phyloP scores from a whole-genome alignment of 2,113 vertebrate genomes.

The Rhinoderma darwinii region DNA sequence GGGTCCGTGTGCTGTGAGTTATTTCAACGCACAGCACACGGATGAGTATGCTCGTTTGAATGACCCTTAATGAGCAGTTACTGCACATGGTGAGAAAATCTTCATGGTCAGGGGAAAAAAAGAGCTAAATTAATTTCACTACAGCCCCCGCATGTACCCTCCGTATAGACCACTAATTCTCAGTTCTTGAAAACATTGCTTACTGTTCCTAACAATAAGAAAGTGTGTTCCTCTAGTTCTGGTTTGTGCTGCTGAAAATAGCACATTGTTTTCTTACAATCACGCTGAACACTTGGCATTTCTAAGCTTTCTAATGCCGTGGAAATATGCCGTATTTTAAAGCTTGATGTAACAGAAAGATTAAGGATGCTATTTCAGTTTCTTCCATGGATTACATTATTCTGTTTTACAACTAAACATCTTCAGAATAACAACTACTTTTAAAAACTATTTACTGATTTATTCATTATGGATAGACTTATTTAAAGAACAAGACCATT shows the following conservation, averaged over 20 bases:
- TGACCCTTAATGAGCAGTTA: neutral
- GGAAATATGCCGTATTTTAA: neutral
- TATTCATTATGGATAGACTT: too few relatives aligned
- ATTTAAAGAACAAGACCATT: too few relatives aligned
- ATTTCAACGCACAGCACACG: too few relatives aligned
- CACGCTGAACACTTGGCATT: conserved; percentile 6
- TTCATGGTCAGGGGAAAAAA: conserved; percentile 29
- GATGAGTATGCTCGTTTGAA: too few relatives aligned
- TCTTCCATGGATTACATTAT: too few relatives aligned
- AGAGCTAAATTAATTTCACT: conserved; percentile 37
- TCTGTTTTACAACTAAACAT: too few relatives aligned
- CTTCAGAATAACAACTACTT: too few relatives aligned
- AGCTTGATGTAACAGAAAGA: neutral
- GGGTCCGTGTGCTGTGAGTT: too few relatives aligned
- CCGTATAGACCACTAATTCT: conserved; percentile 46
- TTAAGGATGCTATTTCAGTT: neutral
- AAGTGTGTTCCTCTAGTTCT: conserved; percentile 32
- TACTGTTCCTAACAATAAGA: conserved; percentile 50
- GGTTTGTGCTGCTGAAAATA: conserved; percentile 49
- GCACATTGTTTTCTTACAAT: conserved; percentile 28
- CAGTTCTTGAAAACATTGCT: conserved; percentile 31
- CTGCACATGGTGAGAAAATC: neutral
- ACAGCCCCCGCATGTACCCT: conserved; percentile 22
- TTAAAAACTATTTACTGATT: too few relatives aligned
- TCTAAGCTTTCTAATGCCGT: neutral